Conservation (phyloP, 92 coral and sea anemone species). For the Palythoa grandis region DNA sequence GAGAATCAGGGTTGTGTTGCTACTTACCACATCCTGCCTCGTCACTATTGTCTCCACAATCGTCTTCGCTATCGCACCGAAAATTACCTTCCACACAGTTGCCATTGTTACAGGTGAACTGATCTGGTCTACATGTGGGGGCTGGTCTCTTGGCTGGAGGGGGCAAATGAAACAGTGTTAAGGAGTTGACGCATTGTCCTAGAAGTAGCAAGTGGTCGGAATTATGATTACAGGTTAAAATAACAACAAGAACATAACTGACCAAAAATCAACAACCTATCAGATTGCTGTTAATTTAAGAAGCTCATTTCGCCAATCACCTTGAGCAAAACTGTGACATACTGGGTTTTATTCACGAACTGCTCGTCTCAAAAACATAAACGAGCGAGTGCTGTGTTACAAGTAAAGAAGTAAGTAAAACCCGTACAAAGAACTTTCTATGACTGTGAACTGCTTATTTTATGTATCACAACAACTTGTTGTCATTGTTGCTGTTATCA, state of each 20-base stretch:
- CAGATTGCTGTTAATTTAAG: neutral
- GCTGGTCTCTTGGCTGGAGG: slow-evolving; percentile 39
- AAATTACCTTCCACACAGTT: slow-evolving; percentile 54
- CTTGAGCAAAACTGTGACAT: too few relatives aligned
- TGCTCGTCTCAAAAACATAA: too few relatives aligned
- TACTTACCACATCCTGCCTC: slow-evolving; percentile 73
- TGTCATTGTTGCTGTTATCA: too few relatives aligned
- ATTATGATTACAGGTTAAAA: too few relatives aligned
- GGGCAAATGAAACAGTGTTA: neutral
- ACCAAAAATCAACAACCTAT: neutral
- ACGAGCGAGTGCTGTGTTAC: too few relatives aligned
- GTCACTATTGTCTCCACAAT: slow-evolving; percentile 88
- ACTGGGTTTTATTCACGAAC: too few relatives aligned
- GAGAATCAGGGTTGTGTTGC: neutral
- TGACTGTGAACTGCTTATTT: too few relatives aligned
- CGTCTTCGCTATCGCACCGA: slow-evolving; percentile 85
- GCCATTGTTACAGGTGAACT: slow-evolving; percentile 81
- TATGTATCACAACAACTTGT: too few relatives aligned
- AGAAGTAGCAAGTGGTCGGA: too few relatives aligned
- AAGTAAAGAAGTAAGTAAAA: neutral
- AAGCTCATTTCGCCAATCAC: too few relatives aligned
- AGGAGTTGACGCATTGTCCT: neutral
- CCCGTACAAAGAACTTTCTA: neutral
- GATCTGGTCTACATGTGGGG: slow-evolving; percentile 59
- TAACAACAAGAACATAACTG: too few relatives aligned